Evolutionary conservation across 2,113 vertebrate genomes (phyloP), one percentile per base, ranked within the genome.

Genomic region (Microtus montanus): DNA sequence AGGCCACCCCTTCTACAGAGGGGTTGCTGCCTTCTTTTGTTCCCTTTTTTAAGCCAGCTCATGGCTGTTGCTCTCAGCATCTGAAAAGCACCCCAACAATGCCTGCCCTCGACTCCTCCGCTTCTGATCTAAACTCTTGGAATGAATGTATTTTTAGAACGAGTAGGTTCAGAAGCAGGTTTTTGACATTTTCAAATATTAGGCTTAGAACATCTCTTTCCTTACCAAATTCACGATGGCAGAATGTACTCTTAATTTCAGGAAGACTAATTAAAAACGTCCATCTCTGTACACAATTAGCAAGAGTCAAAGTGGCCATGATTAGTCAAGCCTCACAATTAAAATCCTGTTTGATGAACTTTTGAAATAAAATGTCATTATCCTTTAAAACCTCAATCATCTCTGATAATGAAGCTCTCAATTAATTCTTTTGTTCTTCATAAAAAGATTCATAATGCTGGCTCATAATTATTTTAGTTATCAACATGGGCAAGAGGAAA

Each of bases 341-440:
- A 97, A 96, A 97, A 95, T 94, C 58, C 44, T 87, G 70, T 97
- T 96, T 97, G 95, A 97, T 97, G 96, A 96, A 96, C 92, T 97
- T 96, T 94, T 70, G 94, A 97, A 97, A 97, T 96, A 90, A 97
- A 96, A 97, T 96, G 85, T 90, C 87, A 95, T 97, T 92, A 94
- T 96, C 91, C 75, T 96, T 85, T 92, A 63, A 97, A 96, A 88
- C 91, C 71, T 87, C 87, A 95, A 90, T 96, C 68, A 85, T 94
- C 74, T 94, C 54, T 95, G 89, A 94, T 96, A 96, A 97, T 96
- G 94, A 97, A 90, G 75, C 83, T 93, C 74, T 97, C 95, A 87
- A 92, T 97, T 92, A 91, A 95, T 97, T 95, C 95, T 94, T 96
- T 94, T 96, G 75, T 97, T 96, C 91, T 95, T 97, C 91, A 87